phyloP scores from a whole-genome alignment of 2,797 vertebrate genomes.

The Dicrostonyx torquatus region DNA sequence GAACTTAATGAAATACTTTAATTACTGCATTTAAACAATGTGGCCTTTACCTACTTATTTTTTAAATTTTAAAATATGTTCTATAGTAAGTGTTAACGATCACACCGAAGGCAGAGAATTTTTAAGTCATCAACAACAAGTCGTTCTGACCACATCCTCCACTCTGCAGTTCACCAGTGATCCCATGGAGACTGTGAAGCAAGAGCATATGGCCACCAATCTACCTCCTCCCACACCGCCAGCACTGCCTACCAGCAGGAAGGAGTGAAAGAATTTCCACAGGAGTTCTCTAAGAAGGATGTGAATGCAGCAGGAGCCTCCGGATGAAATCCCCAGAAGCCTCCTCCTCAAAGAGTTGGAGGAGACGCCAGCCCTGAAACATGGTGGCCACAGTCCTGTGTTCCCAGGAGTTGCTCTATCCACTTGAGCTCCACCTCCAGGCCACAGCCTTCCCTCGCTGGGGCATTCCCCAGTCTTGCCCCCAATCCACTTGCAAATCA shows the following conservation, averaged over 20 bases:
- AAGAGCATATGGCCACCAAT: background rate
- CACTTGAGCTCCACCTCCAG: background rate
- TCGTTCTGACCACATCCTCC: background rate
- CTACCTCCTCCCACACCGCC: background rate
- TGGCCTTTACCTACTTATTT: background rate
- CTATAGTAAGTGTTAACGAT: background rate
- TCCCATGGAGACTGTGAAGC: background rate
- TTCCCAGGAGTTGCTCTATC: background rate
- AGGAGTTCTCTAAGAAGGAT: constrained; percentile 26
- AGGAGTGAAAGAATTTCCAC: constrained; percentile 9
- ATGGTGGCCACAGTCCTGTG: background rate
- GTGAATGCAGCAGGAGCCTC: background rate
- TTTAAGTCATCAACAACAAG: background rate
- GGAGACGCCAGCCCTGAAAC: background rate
- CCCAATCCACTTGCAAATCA: background rate
- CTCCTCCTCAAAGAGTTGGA: background rate
- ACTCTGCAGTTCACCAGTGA: background rate
- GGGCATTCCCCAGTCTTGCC: background rate
- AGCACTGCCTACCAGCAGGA: background rate
- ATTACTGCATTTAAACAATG: constrained; percentile 1
- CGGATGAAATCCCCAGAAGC: constrained; percentile 25
- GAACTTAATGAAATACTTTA: background rate
- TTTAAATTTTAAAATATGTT: constrained; percentile 3
- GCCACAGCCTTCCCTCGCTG: background rate
- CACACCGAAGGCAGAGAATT: background rate